Percentiles rank a stretch among this genome's conserved stretches.
These are phyloP conservation scores for Gavia stellata DNA, from an alignment of 2,113 vertebrate species.

Conservation along the genomic window DNA sequence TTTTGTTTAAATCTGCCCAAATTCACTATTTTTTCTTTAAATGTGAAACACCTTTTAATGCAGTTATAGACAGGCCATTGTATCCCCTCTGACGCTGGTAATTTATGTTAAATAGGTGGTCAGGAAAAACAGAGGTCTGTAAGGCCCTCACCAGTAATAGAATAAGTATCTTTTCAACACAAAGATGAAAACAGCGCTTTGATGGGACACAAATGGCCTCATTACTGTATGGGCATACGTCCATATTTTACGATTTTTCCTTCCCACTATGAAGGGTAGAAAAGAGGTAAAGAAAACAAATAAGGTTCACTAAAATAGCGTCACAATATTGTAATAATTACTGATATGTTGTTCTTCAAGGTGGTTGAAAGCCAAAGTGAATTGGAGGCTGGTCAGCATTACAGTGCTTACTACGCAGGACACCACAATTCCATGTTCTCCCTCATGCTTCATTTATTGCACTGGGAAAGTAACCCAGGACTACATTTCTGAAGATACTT, in stretches of 20 bases:
- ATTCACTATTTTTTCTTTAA: not conserved
- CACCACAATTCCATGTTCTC: not conserved
- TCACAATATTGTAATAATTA: not conserved
- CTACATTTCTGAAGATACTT: not conserved
- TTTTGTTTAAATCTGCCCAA: not conserved
- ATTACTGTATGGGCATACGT: not conserved
- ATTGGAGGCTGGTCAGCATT: not conserved
- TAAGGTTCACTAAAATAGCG: not conserved
- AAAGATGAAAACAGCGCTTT: not conserved
- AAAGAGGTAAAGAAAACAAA: not conserved
- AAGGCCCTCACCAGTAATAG: not conserved
- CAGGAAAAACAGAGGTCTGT: not conserved
- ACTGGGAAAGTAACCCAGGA: not conserved
- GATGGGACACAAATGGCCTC: not conserved
- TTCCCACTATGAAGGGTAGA: not conserved
- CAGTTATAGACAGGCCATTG: not conserved
- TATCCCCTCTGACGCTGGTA: not conserved
- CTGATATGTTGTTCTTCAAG: not conserved
- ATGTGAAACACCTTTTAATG: not conserved
- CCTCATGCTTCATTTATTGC: accelerated
- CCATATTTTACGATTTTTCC: not conserved
- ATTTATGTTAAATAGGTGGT: not conserved
- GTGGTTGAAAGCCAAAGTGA: not conserved
- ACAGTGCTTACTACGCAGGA: not conserved
- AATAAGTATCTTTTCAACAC: not conserved